Base-by-base conservation (phyloP, 2,888 invertebrate genomes). In the Tipula confusa region DNA sequence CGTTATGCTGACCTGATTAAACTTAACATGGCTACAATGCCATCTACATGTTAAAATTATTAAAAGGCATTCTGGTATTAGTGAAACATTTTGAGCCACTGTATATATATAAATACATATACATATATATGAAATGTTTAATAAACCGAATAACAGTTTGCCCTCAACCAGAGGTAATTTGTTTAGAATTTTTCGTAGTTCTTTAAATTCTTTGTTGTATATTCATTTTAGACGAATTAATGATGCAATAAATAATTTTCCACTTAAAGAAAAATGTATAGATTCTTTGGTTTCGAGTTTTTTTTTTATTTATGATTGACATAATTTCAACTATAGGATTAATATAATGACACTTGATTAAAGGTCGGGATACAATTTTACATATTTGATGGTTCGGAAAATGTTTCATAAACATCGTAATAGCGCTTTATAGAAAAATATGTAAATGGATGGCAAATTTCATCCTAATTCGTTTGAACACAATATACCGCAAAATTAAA, bases 161-260 rank as follows among this genome's bases (percentile, higher is more conserved):
- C 64, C 24, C 7, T 64, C 64, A 24, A 24, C 11, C 18, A 64
- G 18, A 64, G 24, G 24, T 24, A 64, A 64, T 64, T 64, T 64
- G 24, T 64, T 64, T 64, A 9, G 64, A 64, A 64, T 64, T 5
- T 64, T 43, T 43, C 43, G 15, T 43, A 15, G n/a, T n/a, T n/a
- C n/a, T n/a, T n/a, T n/a, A n/a, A n/a, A n/a, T 43, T 64, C 64
- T 64, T 64, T 64, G 64, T 64, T 64, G 24, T 6, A 43, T 2
- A 9, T 9, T 64, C 64, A 9, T 24, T 24, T 64, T 24, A 24
- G 18, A 64, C 24, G 24, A 64, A 64, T 64, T 64, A 64, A 64
- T 64, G 64, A 64, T 24, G 64, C 64, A 64, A 64, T 64, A 64
- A 64, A 64, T 64, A 64, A 64, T 24, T 64, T 64, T 24, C 64